These are phyloP conservation scores for Poeciliopsis turneri DNA, from an alignment of 2,797 vertebrate genomes.

Conservation along the genomic window DNA sequence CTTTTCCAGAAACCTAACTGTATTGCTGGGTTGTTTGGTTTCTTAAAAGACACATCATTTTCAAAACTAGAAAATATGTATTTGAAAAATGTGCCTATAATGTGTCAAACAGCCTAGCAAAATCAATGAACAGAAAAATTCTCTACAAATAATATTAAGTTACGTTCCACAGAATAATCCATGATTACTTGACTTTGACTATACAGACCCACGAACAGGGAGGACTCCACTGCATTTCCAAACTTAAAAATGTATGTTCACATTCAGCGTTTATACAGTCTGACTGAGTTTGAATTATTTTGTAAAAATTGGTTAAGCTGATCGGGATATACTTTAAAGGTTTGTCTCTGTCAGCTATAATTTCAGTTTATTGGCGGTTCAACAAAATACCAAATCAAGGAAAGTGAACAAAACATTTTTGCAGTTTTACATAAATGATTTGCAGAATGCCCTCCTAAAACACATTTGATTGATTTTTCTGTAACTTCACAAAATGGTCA, in stretches of 20 bases:
- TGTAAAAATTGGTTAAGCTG: background rate
- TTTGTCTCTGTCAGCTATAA: background rate
- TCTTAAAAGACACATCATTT: background rate
- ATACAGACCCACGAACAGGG: background rate
- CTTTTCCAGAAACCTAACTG: background rate
- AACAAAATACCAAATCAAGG: background rate
- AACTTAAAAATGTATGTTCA: background rate
- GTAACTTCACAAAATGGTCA: background rate
- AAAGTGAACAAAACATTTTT: background rate
- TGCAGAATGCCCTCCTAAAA: background rate
- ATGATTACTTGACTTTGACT: background rate
- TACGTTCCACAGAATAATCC: background rate
- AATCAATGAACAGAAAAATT: background rate
- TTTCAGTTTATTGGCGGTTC: background rate
- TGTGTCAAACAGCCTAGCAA: background rate
- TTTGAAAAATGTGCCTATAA: background rate
- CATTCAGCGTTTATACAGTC: background rate
- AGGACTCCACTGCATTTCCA: background rate
- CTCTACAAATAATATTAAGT: background rate
- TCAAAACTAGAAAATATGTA: background rate
- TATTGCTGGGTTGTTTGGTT: background rate
- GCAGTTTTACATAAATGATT: background rate
- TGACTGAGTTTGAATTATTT: background rate
- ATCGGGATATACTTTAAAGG: background rate
- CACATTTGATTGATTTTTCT: background rate